phyloP scores from a whole-genome alignment of 1,140 invertebrate species.

The Heliconius melpomene region DNA sequence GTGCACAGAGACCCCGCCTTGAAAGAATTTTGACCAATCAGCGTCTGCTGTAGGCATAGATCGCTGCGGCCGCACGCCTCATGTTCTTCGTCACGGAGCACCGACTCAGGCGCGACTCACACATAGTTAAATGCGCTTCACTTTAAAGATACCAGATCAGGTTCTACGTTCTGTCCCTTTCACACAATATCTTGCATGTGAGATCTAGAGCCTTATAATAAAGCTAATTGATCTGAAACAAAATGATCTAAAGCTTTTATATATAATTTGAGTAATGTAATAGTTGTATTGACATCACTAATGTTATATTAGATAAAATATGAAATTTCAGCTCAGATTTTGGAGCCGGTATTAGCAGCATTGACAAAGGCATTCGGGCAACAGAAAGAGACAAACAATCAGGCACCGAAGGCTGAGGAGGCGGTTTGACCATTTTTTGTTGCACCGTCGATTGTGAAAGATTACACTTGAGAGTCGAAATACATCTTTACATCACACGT shows the following conservation, averaged over 20 bases:
- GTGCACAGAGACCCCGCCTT: slow-evolving; percentile 73
- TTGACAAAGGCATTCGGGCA: slow-evolving; percentile 45
- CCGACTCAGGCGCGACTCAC: slow-evolving; percentile 79
- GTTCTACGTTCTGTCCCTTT: slow-evolving; percentile 63
- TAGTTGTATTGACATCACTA: background rate
- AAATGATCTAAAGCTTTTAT: background rate
- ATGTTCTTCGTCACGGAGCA: slow-evolving; percentile 76
- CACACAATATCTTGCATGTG: slow-evolving; percentile 48
- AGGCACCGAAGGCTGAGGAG: slow-evolving; percentile 73
- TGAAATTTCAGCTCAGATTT: slow-evolving; percentile 36
- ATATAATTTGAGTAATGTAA: background rate
- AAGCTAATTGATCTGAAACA: background rate
- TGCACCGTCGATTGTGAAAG: slow-evolving; percentile 79
- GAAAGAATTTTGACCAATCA: slow-evolving; percentile 75
- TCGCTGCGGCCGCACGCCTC: slow-evolving; percentile 76
- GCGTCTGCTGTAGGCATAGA: slow-evolving; percentile 65
- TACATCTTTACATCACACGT: slow-evolving; percentile 81
- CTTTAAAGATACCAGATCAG: slow-evolving; percentile 73
- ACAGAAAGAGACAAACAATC: slow-evolving; percentile 68
- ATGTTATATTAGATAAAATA: slow-evolving; percentile 19
- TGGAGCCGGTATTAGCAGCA: slow-evolving; percentile 38
- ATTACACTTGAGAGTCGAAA: slow-evolving; percentile 81
- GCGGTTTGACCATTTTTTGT: slow-evolving; percentile 80
- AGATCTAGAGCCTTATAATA: background rate
- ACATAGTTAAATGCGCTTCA: slow-evolving; percentile 75